A percentile compares a stretch with the other conserved stretches of the same genome.
These are phyloP conservation scores for Hypomesus transpacificus DNA, from an alignment of 2,113 vertebrate species.

Conservation along the genomic window DNA sequence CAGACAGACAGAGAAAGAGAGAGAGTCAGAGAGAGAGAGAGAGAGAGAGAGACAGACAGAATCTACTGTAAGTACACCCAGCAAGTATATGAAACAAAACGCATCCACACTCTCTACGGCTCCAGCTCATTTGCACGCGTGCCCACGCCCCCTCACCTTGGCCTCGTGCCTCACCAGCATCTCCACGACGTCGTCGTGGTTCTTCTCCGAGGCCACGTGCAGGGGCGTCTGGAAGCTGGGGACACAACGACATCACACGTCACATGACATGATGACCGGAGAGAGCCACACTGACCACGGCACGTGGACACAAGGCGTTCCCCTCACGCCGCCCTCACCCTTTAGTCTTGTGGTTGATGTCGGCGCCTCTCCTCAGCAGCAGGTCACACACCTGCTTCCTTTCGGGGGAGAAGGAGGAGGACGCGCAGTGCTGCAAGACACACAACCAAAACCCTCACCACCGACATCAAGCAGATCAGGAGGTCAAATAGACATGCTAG, in stretches of 20 bases:
- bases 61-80: not conserved
- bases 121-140: not conserved
- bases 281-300: too few species aligned
- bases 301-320: too few species aligned
- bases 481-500: too few species aligned
- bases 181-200: constrained; percentile 97
- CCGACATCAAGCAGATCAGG: too few species aligned
- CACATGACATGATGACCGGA: too few species aligned
- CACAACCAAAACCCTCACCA: not conserved
- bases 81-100: too few species aligned
- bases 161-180: constrained; percentile 96
- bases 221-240: constrained; percentile 93
- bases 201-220: constrained; percentile 93
- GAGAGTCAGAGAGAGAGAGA: not conserved
- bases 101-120: not conserved
- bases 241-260: not conserved
- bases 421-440: constrained; percentile 84
- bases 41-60: not conserved
- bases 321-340: constrained; percentile 74
- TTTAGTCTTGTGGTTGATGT: constrained; percentile 94
- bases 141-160: constrained; percentile 74
- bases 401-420: constrained; percentile 88
- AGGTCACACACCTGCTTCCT: constrained; percentile 92
- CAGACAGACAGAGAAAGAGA: not conserved
- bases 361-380: constrained; percentile 89